Conservation (phyloP, 2,797 vertebrate species). For the Takifugu rubripes region DNA sequence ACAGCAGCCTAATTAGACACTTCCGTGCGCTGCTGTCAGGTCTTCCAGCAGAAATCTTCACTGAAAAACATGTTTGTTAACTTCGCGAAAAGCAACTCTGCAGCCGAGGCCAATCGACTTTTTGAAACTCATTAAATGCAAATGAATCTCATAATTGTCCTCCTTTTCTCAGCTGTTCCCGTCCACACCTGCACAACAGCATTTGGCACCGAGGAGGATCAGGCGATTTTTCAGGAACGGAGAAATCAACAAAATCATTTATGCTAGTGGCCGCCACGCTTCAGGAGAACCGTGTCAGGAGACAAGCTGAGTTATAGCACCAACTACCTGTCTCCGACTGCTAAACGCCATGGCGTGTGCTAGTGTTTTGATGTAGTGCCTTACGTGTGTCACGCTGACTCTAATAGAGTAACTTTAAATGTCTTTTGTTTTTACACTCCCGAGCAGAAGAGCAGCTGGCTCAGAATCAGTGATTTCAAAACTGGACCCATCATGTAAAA, state of each 20-base stretch:
- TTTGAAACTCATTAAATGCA: constrained; percentile 23
- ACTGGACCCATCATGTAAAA: no score
- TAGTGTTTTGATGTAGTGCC: no score
- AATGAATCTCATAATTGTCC: constrained; percentile 28
- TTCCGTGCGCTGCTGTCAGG: constrained; percentile 70
- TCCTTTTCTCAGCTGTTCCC: constrained; percentile 3
- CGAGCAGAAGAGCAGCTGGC: no score
- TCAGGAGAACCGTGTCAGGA: constrained; percentile 34
- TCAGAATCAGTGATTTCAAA: no score
- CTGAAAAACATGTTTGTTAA: constrained; percentile 64
- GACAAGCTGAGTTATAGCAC: no score
- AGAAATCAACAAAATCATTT: constrained; percentile 28
- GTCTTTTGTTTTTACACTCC: no score
- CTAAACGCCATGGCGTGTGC: no score
- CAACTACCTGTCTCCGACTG: no score
- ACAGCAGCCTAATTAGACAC: constrained; percentile 78
- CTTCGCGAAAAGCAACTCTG: constrained; percentile 25
- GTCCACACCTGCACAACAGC: neutral
- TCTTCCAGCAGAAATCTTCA: constrained; percentile 58
- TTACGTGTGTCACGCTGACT: no score
- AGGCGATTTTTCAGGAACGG: constrained; percentile 5
- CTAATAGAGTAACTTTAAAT: no score
- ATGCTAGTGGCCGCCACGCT: constrained; percentile 32
- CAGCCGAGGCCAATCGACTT: constrained; percentile 25
- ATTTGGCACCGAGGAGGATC: constrained; percentile 15